Evolutionary conservation across 1,140 invertebrate species (phyloP), one percentile per base, ranked within the genome.

Genomic region (Apocrypta bakeri): DNA sequence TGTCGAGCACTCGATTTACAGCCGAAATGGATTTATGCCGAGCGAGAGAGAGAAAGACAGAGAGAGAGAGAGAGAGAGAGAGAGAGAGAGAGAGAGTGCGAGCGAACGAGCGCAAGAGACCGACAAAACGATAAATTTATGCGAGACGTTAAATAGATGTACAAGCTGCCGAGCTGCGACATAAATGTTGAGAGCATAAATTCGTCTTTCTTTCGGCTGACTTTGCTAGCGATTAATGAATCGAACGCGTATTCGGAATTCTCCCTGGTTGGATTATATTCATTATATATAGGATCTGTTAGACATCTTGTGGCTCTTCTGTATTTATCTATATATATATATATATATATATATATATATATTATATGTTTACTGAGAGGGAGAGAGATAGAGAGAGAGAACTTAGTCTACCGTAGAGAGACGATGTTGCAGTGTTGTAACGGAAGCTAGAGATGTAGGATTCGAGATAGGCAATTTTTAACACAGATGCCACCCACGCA

Each of bases 121-220:
- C 87, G 87, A 87, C 88, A 87, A 88, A 90, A 90, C 89, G 87
- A 91, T 91, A 91, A 91, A 90, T 91, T 89, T 88, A 84, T 84
- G 82, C 84, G 82, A 79, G 89, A 90, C 88, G 85, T 85, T 90
- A 89, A 91, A 90, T 88, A 87, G 88, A 89, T 90, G 88, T 87
- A 48, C 84, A 79, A 79, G 84, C 83, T 88, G 86, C 87, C 85
- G 84, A 87, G 85, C 85, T 88, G 88, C 88, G 89, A 89, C 89
- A 88, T 89, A 90, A 90, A 90, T 86, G 85, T 85, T 81, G 84
- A 82, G 3, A 85, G 9, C 88, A 88, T 90, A 90, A 90, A 90
- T 91, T 90, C 87, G 87, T 89, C 86, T 81, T 40, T n/a, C 31
- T 56, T 56, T 48, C 42, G 42, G 42, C 14, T 21, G 48, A 56